Conservation (phyloP, 2,888 invertebrate genomes). For the Rhagophthalmus giganteus region DNA sequence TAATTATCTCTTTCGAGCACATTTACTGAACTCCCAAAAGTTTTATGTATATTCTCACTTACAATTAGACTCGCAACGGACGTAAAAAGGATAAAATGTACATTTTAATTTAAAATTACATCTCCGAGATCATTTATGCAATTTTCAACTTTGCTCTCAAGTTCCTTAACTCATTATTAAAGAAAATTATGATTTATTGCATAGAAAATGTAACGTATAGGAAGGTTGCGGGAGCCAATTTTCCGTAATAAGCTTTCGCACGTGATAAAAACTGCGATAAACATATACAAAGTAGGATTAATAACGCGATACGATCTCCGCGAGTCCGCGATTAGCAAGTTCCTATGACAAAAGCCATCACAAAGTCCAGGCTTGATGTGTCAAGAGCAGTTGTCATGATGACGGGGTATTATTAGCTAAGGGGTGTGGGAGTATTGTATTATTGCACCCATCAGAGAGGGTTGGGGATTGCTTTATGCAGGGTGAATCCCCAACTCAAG, state of each 20-base stretch:
- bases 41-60: conserved; percentile 19
- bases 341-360: conserved; percentile 43
- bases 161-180: conserved; percentile 9
- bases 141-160: conserved; percentile 25
- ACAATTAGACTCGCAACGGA: conserved; percentile 18
- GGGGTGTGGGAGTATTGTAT: conserved; percentile 41
- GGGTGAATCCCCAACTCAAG: conserved; percentile 41
- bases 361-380: conserved; percentile 44
- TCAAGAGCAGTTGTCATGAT: conserved; percentile 46
- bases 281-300: conserved; percentile 14
- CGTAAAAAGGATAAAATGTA: conserved; percentile 15
- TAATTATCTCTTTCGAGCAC: conserved; percentile 14
- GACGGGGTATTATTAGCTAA: conserved; percentile 43
- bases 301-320: conserved; percentile 31
- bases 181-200: no score
- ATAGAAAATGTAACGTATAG: no score
- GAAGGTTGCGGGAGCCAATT: no score
- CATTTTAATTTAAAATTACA: conserved; percentile 24
- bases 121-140: conserved; percentile 22
- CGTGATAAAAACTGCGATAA: conserved; percentile 30
- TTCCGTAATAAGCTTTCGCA: no score
- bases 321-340: conserved; percentile 37
- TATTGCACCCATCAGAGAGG: conserved; percentile 43
- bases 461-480: conserved; percentile 31
- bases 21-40: conserved; percentile 7